Conservation (phyloP, 1,140 invertebrate genomes). For the Venturia canescens region DNA sequence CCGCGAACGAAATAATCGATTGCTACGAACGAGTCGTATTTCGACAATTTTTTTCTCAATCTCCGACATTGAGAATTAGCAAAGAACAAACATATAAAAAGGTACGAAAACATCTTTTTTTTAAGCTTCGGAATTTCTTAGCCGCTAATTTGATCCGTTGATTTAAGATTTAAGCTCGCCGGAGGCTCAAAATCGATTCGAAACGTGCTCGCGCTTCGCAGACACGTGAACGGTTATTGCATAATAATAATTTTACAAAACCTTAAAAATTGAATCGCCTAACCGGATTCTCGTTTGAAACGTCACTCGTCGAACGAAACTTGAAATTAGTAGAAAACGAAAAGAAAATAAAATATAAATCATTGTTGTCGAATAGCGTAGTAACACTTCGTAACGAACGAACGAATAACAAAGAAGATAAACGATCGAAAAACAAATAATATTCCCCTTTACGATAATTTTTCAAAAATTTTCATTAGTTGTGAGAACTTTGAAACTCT, state of each 20-base stretch:
- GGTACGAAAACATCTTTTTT: too few species aligned
- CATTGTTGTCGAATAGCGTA: constrained; percentile 12
- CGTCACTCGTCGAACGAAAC: background rate
- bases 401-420: background rate
- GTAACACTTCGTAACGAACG: constrained; percentile 4
- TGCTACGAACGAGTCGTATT: background rate
- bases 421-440: background rate
- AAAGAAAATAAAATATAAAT: background rate
- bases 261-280: background rate
- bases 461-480: background rate
- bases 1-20: constrained; percentile 3
- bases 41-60: background rate
- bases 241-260: background rate
- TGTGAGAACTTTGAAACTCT: constrained; percentile 67
- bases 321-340: background rate
- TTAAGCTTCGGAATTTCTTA: too few species aligned
- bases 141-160: background rate
- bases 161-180: background rate
- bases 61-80: background rate
- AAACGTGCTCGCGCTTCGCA: background rate
- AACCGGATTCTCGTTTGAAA: background rate
- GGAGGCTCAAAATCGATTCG: background rate
- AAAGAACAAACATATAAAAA: too few species aligned
- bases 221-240: background rate
- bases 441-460: background rate